These are phyloP conservation scores for Zootermopsis nevadensis DNA, from an alignment of 2,888 invertebrate species.

Conservation along the genomic window DNA sequence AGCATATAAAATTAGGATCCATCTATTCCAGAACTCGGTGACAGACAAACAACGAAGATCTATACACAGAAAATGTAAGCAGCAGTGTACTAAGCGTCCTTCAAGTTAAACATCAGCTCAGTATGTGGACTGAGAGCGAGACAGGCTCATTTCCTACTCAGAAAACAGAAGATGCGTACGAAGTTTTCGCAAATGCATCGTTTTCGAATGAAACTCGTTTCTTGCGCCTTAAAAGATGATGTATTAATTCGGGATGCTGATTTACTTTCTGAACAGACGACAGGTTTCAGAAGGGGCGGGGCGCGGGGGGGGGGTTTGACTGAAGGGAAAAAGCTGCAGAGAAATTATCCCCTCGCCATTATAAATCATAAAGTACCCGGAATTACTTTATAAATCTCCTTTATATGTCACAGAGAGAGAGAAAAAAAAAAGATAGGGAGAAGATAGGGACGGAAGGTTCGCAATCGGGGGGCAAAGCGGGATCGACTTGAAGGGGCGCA, in stretches of 20 bases:
- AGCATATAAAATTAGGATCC: too few relatives aligned
- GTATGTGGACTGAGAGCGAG: too few relatives aligned
- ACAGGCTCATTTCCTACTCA: too few relatives aligned
- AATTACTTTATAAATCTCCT: slow-evolving; percentile 35
- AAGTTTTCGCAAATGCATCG: too few relatives aligned
- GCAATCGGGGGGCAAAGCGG: background rate
- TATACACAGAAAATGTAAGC: too few relatives aligned
- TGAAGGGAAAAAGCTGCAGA: background rate
- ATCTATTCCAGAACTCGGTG: too few relatives aligned
- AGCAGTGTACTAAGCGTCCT: too few relatives aligned
- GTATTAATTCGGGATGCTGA: slow-evolving; percentile 24
- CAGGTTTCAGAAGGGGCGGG: background rate
- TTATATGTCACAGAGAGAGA: background rate
- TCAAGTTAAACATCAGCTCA: too few relatives aligned
- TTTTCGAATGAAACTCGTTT: background rate
- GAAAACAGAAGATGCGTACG: too few relatives aligned
- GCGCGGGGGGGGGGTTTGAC: slow-evolving; percentile 1
- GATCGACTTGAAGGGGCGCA: background rate
- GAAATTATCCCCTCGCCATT: slow-evolving; percentile 18
- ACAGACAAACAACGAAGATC: too few relatives aligned
- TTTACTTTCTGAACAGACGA: slow-evolving; percentile 26
- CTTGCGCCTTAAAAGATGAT: background rate
- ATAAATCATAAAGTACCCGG: slow-evolving; percentile 25
- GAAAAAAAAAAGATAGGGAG: background rate
- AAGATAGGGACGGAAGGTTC: background rate